A percentile compares a stretch with the other conserved stretches of the same genome.
These are phyloP conservation scores for Leptosomus discolor DNA, from an alignment of 2,113 vertebrate genomes.

Conservation along the genomic window DNA sequence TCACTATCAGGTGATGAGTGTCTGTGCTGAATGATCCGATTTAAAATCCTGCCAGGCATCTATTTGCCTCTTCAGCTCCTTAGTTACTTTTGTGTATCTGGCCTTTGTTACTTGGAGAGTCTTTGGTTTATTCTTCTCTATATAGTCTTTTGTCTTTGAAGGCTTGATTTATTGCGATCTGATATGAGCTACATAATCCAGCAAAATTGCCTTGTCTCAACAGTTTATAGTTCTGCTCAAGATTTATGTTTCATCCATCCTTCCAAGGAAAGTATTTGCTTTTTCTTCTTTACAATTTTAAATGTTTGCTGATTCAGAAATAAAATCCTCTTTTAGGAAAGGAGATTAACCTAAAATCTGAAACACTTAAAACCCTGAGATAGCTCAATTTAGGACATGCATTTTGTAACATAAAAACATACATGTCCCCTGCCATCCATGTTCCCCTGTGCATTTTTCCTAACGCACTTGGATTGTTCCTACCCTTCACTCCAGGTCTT, in stretches of 20 bases:
- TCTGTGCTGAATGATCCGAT: slow-evolving; percentile 42
- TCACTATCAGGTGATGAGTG: slow-evolving; percentile 28
- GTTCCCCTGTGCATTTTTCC: neutral
- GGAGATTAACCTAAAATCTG: neutral
- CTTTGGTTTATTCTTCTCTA: slow-evolving; percentile 54
- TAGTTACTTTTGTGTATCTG: slow-evolving; percentile 62
- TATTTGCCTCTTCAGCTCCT: slow-evolving; percentile 53
- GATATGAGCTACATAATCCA: slow-evolving; percentile 61
- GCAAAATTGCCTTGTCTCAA: slow-evolving; percentile 48
- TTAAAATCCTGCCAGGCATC: slow-evolving; percentile 54
- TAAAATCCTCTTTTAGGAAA: neutral
- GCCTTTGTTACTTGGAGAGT: slow-evolving; percentile 52
- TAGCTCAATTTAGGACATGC: neutral
- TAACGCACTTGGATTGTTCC: neutral
- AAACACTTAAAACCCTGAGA: neutral
- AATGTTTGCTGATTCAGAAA: slow-evolving; percentile 1
- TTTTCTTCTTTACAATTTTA: neutral
- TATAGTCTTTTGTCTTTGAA: slow-evolving; percentile 52
- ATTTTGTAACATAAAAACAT: neutral
- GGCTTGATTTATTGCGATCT: slow-evolving; percentile 63
- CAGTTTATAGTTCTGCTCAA: slow-evolving; percentile 33
- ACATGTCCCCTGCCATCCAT: rapidly evolving
- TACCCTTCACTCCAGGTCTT: neutral
- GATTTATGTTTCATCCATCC: slow-evolving; percentile 34
- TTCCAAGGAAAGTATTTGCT: neutral